Percentiles rank a stretch among this genome's conserved stretches.
These are phyloP conservation scores for Mesocentrotus franciscanus DNA, from an alignment of 53 echinoderm and acorn worm genomes.

Conservation along the genomic window DNA sequence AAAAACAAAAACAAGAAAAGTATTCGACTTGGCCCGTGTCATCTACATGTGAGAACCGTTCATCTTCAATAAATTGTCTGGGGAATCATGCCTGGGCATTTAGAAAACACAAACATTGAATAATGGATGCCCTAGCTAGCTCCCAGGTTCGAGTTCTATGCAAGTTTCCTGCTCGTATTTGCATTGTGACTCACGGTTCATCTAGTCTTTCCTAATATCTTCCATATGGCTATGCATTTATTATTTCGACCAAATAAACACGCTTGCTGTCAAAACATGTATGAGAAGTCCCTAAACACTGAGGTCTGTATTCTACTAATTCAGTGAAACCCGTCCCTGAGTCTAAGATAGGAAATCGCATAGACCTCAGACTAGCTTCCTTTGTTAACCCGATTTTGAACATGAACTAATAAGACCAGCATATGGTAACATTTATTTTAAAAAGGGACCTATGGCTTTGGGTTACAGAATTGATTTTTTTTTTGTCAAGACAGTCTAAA, in stretches of 20 bases:
- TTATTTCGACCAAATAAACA: neutral
- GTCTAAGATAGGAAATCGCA: too few relatives aligned
- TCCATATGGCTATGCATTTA: neutral
- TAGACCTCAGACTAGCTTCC: too few relatives aligned
- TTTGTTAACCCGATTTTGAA: too few relatives aligned
- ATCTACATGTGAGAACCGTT: neutral
- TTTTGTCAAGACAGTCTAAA: neutral
- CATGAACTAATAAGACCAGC: too few relatives aligned
- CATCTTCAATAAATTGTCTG: neutral
- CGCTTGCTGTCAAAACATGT: neutral
- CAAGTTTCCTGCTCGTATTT: slow-evolving; percentile 1
- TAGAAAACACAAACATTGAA: neutral
- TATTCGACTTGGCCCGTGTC: neutral
- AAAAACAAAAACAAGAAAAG: neutral
- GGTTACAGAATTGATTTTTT: neutral
- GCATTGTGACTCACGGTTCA: neutral
- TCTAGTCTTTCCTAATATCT: neutral
- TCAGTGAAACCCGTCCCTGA: too few relatives aligned
- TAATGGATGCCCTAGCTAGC: neutral
- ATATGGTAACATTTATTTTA: too few relatives aligned
- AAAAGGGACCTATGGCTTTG: neutral
- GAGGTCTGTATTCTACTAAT: too few relatives aligned
- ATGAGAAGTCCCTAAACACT: neutral
- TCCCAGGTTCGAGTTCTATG: neutral
- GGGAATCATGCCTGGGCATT: neutral